A percentile compares a stretch with the other conserved stretches of the same genome.
Evolutionary conservation across 2,113 vertebrate genomes (phyloP).

Genomic region (Natator depressus): DNA sequence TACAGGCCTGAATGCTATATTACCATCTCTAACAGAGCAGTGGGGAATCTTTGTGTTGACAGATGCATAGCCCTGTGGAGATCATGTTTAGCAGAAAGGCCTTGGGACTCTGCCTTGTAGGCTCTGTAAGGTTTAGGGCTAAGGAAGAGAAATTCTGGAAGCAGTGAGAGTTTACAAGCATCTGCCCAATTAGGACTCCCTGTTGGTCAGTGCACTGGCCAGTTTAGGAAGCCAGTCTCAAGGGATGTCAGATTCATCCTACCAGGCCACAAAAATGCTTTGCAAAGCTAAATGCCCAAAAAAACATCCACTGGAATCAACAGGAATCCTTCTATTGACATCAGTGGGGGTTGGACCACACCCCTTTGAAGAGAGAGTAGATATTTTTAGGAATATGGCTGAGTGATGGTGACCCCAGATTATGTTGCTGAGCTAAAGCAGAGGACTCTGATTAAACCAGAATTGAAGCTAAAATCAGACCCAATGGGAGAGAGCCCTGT

Average conservation of each 20-base stretch:
- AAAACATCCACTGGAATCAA: fast-evolving
- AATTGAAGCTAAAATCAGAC: background rate
- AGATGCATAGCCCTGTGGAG: background rate
- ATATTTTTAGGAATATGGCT: background rate
- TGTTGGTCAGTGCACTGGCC: background rate
- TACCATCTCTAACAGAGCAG: background rate
- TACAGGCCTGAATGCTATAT: too few relatives aligned
- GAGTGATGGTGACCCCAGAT: background rate
- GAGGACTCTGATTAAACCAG: background rate
- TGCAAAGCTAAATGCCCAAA: background rate
- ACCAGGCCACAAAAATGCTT: background rate
- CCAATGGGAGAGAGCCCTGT: background rate
- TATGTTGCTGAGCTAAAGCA: background rate
- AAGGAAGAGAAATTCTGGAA: background rate
- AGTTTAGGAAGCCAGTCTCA: background rate
- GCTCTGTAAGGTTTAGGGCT: background rate
- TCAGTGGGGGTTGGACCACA: background rate
- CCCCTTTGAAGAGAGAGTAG: background rate
- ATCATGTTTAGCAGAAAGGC: background rate
- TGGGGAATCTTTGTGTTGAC: background rate
- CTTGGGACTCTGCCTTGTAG: background rate
- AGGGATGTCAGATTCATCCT: background rate
- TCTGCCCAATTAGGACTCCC: background rate
- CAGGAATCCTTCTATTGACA: background rate
- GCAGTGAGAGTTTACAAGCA: background rate